A percentile compares a stretch with the other conserved stretches of the same genome.
These are phyloP conservation scores for Ochropleura plecta DNA, from an alignment of 2,888 invertebrate genomes.

Conservation along the genomic window DNA sequence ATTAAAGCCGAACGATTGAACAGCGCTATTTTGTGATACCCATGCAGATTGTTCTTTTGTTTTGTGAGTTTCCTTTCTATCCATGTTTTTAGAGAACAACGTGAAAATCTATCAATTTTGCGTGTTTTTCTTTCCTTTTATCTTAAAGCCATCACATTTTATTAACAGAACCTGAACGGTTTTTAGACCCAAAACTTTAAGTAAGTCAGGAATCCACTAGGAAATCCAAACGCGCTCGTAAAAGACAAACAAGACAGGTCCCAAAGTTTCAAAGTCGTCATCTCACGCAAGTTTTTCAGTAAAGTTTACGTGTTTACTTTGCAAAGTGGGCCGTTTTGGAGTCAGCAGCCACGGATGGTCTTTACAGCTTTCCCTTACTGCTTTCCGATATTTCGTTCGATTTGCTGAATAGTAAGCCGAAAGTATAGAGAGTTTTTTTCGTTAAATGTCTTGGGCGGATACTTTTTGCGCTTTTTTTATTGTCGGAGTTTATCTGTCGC, in stretches of 20 bases:
- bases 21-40: not conserved
- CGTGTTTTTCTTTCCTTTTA: not conserved
- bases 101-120: not conserved
- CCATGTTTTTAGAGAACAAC: not conserved
- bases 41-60: not conserved
- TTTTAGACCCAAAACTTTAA: conserved; percentile 24
- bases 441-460: conserved; percentile 10
- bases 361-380: conserved; percentile 62
- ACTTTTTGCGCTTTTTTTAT: not conserved
- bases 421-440: conserved; percentile 26
- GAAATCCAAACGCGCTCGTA: conserved; percentile 48
- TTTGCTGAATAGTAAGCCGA: conserved; percentile 32
- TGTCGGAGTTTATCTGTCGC: not conserved
- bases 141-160: conserved; percentile 5
- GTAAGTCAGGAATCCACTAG: conserved; percentile 26
- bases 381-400: conserved; percentile 46
- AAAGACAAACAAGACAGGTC: conserved; percentile 66
- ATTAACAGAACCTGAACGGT: not conserved
- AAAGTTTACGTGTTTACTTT: conserved; percentile 74
- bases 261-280: conserved; percentile 72
- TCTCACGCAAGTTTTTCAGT: conserved; percentile 71
- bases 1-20: not conserved
- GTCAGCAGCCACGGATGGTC: conserved; percentile 70
- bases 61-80: not conserved
- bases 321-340: conserved; percentile 65